Base-by-base conservation (phyloP, 2,113 vertebrate genomes). In the Lycaon pictus region DNA sequence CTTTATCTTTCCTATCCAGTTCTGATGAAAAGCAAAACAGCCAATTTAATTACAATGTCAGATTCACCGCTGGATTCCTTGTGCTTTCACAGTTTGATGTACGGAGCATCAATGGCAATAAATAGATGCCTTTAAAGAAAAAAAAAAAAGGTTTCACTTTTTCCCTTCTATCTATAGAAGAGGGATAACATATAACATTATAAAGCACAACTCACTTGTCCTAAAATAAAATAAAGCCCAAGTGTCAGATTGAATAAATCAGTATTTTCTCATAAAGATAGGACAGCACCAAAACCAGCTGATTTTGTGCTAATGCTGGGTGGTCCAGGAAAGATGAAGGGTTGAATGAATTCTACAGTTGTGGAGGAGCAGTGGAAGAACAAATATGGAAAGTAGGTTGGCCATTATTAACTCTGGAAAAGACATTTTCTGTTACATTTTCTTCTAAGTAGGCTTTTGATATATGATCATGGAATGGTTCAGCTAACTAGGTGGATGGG, bases 151-250 rank as follows among this genome's bases (percentile, higher is more conserved):
- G 7, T 63, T 81, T 85, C 15, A 2, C 58, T 48, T 82, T 48
- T 22, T 10, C 35, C 32, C 43, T 89, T 80, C 7, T 88, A 17
- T 79, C 32, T 71, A 7, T 20, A 9, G 32, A 43, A 29, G 93
- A 77, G 56, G 4, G 74, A 55, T n/a, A 48, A 27, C 35, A 81
- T 51, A 29, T 53, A 83, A 58, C 22, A 3, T 76, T 55, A 58
- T 92, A 95, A 93, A 91, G n/a, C 55, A 37, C 35, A 95, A 69
- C 76, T 92, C 43, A 55, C 58, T 95, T 92, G 55, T 82, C 76
- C 96, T 95, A 92, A 90, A 94, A 92, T 71, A 96, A 95, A 96
- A 95, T 90, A 96, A 92, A 96, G 27, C 29, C 56, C 43, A 51
- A 25, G 55, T 67, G n/a, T 79, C 29, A 79, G 74, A 51, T 69